Evolutionary conservation across 2,888 invertebrate species (phyloP).

Genomic region (Cylindroiulus punctatus): DNA sequence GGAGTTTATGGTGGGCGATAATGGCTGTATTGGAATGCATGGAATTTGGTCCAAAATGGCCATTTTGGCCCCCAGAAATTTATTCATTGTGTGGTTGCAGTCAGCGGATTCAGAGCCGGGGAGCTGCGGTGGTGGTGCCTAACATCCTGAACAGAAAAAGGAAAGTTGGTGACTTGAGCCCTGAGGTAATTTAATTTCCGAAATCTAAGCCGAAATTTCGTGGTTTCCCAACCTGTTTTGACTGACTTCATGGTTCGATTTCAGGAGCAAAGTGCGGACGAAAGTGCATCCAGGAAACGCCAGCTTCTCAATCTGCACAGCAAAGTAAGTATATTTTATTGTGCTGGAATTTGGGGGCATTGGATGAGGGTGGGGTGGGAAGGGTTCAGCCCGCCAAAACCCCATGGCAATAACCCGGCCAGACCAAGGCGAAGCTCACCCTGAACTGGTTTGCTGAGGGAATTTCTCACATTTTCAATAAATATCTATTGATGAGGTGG

Average conservation of each 20-base stretch:
- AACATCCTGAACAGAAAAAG: neutral
- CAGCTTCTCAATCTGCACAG: neutral
- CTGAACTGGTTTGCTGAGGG: too few species aligned
- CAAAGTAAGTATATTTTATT: neutral
- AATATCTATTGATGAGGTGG: too few species aligned
- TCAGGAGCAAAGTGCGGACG: neutral
- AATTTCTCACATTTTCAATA: too few species aligned
- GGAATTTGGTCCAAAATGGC: neutral
- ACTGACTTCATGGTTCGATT: neutral
- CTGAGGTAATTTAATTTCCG: neutral
- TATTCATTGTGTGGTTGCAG: neutral
- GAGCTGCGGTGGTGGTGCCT: neutral
- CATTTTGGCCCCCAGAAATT: neutral
- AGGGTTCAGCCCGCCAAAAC: conserved; percentile 7
- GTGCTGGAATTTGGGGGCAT: neutral
- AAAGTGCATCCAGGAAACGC: neutral
- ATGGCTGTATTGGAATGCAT: neutral
- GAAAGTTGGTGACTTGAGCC: neutral
- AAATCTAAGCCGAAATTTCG: neutral
- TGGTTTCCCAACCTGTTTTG: neutral
- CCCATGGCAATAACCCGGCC: neutral
- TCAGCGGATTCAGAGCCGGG: neutral
- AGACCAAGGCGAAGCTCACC: neutral
- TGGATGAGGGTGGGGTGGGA: neutral
- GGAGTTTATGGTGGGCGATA: too few species aligned